Conservation (phyloP, 2,888 invertebrate genomes). For the Agrypnus murinus region DNA sequence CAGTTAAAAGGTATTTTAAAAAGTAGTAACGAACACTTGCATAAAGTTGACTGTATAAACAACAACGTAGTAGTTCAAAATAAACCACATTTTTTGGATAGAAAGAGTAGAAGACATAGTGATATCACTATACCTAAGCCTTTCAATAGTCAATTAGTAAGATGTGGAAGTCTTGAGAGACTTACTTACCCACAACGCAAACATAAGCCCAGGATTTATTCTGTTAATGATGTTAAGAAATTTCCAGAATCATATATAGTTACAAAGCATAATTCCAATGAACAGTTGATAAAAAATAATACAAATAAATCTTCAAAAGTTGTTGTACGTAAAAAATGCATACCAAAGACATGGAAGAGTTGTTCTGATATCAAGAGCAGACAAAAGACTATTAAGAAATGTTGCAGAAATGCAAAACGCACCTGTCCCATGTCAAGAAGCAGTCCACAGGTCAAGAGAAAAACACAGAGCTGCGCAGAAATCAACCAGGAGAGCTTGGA, state of each 20-base stretch:
- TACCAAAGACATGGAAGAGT: constrained; percentile 69
- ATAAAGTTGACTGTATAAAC: constrained; percentile 59
- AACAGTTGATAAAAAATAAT: constrained; percentile 47
- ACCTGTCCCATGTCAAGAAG: constrained; percentile 67
- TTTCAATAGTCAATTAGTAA: constrained; percentile 70
- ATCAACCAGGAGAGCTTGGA: constrained; percentile 54
- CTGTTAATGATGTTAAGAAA: constrained; percentile 64
- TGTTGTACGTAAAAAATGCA: constrained; percentile 62
- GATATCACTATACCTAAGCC: constrained; percentile 74
- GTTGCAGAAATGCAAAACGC: constrained; percentile 69
- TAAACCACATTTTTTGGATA: constrained; percentile 59
- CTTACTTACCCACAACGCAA: constrained; percentile 59
- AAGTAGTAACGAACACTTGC: constrained; percentile 62
- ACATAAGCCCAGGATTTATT: constrained; percentile 25
- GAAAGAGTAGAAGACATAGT: constrained; percentile 70
- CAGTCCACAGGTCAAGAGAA: constrained; percentile 62
- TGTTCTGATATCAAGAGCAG: constrained; percentile 68
- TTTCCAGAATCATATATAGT: constrained; percentile 71
- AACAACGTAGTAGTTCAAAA: constrained; percentile 60
- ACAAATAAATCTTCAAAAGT: constrained; percentile 59
- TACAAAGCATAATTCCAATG: constrained; percentile 61
- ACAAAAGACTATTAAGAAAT: constrained; percentile 66
- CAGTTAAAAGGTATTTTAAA: constrained; percentile 65
- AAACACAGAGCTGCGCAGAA: constrained; percentile 67
- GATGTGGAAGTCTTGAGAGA: constrained; percentile 69